phyloP scores from a whole-genome alignment of 1,140 invertebrate genomes.

The Venturia canescens region DNA sequence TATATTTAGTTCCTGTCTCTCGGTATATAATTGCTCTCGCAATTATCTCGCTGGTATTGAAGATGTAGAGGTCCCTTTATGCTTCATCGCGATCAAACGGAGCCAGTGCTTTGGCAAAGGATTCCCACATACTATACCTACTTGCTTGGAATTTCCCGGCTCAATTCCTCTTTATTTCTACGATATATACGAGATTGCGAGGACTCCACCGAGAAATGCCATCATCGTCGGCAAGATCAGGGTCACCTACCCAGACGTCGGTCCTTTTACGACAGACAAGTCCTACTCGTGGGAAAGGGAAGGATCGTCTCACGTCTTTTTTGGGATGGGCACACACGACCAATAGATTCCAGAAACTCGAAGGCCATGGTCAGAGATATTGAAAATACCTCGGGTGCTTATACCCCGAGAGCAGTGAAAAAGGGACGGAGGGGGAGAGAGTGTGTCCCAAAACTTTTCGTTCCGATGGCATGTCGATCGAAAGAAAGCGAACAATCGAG shows the following conservation, averaged over 20 bases:
- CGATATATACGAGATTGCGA: background rate
- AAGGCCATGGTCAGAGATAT: conserved; percentile 65
- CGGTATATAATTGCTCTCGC: conserved; percentile 2
- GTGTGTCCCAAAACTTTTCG: conserved; percentile 9
- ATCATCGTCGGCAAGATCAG: conserved; percentile 17
- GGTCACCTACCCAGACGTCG: background rate
- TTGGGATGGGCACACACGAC: conserved; percentile 26
- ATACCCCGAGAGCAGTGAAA: conserved; percentile 9
- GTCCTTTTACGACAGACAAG: background rate
- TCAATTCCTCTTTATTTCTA: background rate
- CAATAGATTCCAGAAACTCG: conserved; percentile 32
- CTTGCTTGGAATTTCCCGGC: background rate
- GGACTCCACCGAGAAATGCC: conserved; percentile 1
- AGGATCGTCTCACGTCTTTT: background rate
- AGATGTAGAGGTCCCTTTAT: conserved; percentile 18
- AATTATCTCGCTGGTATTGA: conserved; percentile 4
- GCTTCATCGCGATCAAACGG: background rate
- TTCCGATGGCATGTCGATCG: conserved; percentile 17
- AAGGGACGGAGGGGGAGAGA: background rate
- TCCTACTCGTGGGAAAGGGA: background rate
- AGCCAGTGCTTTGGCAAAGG: background rate
- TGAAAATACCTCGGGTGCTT: conserved; percentile 68
- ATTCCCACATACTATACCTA: background rate
- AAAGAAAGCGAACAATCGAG: background rate
- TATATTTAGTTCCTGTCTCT: background rate